phyloP scores from a whole-genome alignment of 1,140 invertebrate genomes.

The Drosophila santomea region DNA sequence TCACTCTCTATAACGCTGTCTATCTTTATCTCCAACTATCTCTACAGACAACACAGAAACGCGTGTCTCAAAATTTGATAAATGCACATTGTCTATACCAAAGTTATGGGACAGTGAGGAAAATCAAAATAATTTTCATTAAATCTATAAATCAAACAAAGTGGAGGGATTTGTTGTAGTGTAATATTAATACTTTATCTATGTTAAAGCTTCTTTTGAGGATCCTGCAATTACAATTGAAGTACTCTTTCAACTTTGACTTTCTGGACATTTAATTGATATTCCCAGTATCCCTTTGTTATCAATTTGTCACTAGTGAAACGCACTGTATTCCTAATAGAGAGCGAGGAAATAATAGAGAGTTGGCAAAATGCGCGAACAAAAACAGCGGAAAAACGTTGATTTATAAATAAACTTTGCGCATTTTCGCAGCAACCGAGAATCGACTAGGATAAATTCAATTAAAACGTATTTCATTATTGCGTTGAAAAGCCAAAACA shows the following conservation, averaged over 20 bases:
- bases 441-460: slow-evolving; percentile 67
- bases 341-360: slow-evolving; percentile 39
- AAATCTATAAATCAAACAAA: no score
- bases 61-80: slow-evolving; percentile 77
- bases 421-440: slow-evolving; percentile 61
- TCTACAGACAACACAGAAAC: slow-evolving; percentile 42
- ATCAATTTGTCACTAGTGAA: slow-evolving; percentile 5
- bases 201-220: no score
- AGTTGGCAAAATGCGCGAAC: slow-evolving; percentile 58
- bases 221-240: neutral
- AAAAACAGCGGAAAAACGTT: slow-evolving; percentile 43
- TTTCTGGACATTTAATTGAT: neutral
- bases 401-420: slow-evolving; percentile 72
- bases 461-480: slow-evolving; percentile 79
- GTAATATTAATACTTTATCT: no score
- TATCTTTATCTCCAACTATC: slow-evolving; percentile 26
- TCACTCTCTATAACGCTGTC: slow-evolving; percentile 5
- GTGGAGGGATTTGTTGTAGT: no score
- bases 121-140: neutral
- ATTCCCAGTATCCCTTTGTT: neutral
- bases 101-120: slow-evolving; percentile 17
- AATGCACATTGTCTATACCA: slow-evolving; percentile 62
- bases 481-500: slow-evolving; percentile 57
- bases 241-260: no score
- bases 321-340: slow-evolving; percentile 23